Conservation (phyloP, 2,797 vertebrate species). For the Menidia menidia region DNA sequence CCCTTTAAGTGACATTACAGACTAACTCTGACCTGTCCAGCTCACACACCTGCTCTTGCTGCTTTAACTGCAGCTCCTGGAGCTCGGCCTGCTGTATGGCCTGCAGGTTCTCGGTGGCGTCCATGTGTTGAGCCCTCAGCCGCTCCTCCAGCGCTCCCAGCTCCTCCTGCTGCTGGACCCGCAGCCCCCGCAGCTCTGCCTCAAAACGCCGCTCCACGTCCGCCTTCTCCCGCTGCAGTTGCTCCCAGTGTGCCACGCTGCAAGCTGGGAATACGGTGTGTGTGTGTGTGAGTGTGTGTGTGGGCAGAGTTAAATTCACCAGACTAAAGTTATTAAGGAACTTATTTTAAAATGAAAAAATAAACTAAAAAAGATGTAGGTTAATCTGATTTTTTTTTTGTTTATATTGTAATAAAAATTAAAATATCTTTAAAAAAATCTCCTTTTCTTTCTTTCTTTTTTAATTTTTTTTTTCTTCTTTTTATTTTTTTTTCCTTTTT, state of each 20-base stretch:
- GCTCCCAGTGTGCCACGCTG: conserved; percentile 88
- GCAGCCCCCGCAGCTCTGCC: conserved; percentile 85
- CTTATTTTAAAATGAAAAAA: neutral
- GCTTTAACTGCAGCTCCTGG: conserved; percentile 78
- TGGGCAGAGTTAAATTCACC: neutral
- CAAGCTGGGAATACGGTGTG: conserved; percentile 78
- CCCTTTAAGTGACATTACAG: neutral
- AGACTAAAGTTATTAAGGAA: neutral
- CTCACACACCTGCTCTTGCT: conserved; percentile 86
- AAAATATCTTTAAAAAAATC: too few species aligned
- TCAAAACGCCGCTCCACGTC: conserved; percentile 88
- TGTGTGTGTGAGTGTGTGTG: too few species aligned
- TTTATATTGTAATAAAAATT: neutral
- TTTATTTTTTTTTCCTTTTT: too few species aligned
- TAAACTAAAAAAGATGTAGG: neutral
- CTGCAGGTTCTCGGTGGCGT: conserved; percentile 79
- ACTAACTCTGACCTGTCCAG: neutral
- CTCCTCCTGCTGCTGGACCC: conserved; percentile 86
- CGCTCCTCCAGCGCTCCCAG: conserved; percentile 86
- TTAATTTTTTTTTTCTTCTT: too few species aligned
- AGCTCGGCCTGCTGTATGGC: conserved; percentile 83
- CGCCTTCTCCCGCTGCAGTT: conserved; percentile 91
- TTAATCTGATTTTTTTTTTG: neutral
- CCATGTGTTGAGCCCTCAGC: conserved; percentile 82
- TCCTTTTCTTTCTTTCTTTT: too few species aligned